Base-by-base conservation (phyloP, 2,797 vertebrate genomes). In the Gastrophryne carolinensis region DNA sequence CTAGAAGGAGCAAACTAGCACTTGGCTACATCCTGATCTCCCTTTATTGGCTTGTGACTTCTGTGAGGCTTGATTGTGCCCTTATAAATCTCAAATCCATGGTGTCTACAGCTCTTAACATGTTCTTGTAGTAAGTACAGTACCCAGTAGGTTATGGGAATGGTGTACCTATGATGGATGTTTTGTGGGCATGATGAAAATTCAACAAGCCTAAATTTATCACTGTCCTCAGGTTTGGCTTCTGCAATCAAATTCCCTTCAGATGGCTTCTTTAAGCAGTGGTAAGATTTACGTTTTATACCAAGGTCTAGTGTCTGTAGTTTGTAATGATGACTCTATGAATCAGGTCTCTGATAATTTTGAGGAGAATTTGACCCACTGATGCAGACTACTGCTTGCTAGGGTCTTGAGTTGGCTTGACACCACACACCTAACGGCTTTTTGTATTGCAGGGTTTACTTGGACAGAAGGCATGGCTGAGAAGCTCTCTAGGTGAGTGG, bases 341-440 rank as follows among this genome's bases (percentile, higher is more conserved):
- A 88, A 88, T 88, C 87, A 88, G 87, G 87, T 88, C 86, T 82
- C 86, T 85, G 87, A 88, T 84, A 8, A 21, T 68, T 66, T 29
- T 88, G 87, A 87, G 82, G 84, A 85, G 53, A 80, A 77, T 8
- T 58, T 79, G 27, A 84, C 26, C 72, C 1, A 0, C 87, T 87
- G 87, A 87, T 87, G 82, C 87, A 87, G 87, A 85, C 41, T 37
- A 24, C 3, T 1, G 3, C 50, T 15, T 11, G 12, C 7, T 26
- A 1, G 4, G 24, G 7, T 26, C 1, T 11, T 53, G 9, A 5
- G 0, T 3, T 10, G 4, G 4, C 1, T 9, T 11, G 1, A 53
- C 21, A 24, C 5, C 1, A 17, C 12, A 3, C 11, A 19, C 21
- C 24, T 23, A 12, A 53, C 49, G 4, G 49, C 15, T 21, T 44